Percentiles rank a stretch among this genome's conserved stretches.
Conservation (phyloP, 2,888 invertebrate genomes). For the Timandra comae region DNA sequence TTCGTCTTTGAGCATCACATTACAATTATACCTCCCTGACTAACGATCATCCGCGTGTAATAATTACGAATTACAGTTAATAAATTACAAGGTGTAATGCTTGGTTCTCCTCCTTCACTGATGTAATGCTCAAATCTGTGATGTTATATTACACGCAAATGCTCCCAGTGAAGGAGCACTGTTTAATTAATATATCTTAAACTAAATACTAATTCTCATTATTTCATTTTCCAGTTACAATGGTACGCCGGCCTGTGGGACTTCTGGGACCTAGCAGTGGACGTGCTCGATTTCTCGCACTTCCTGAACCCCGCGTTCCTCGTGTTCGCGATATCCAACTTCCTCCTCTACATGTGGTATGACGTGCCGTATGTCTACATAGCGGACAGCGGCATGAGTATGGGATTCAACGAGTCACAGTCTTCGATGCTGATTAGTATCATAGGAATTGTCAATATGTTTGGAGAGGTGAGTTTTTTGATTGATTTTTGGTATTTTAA, state of each 20-base stretch:
- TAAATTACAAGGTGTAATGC: no score
- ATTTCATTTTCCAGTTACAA: constrained; percentile 73
- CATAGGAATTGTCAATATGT: constrained; percentile 91
- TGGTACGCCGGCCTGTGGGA: constrained; percentile 86
- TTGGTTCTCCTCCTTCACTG: no score
- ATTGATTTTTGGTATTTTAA: no score
- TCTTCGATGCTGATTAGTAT: constrained; percentile 90
- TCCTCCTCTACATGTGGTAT: constrained; percentile 93
- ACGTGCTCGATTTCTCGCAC: constrained; percentile 89
- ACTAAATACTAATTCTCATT: no score
- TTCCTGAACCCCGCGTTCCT: constrained; percentile 84
- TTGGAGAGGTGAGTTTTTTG: constrained; percentile 92
- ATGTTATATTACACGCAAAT: no score
- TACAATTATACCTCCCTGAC: no score
- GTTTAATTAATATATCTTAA: no score
- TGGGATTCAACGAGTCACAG: constrained; percentile 83
- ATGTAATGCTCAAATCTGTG: no score
- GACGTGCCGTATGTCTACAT: constrained; percentile 96
- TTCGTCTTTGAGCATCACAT: no score
- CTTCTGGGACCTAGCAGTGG: constrained; percentile 84
- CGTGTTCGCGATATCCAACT: constrained; percentile 90
- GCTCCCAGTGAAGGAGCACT: no score
- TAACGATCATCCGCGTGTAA: no score
- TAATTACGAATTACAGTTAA: no score
- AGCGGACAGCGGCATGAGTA: constrained; percentile 83